These are phyloP conservation scores for Phallusia fumigata DNA, from an alignment of 23 tunicate species.

Conservation along the genomic window DNA sequence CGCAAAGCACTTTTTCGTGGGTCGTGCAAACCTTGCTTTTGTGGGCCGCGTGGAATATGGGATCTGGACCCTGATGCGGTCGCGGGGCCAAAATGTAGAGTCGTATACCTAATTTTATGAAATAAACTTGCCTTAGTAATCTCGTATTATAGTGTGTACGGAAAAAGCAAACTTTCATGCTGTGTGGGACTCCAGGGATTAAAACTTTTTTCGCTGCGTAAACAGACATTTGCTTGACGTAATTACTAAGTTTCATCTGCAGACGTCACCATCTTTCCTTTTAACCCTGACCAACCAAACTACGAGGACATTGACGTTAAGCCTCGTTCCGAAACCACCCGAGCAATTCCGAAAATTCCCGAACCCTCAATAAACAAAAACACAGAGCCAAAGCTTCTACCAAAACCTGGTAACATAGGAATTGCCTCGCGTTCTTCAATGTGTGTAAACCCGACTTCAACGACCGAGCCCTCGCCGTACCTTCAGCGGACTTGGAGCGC, in stretches of 20 bases:
- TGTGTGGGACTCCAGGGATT: no score
- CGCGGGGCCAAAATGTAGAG: no score
- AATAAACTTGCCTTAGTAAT: no score
- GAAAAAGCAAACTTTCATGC: no score
- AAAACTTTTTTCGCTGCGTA: neutral
- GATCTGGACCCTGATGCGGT: no score
- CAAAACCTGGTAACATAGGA: neutral
- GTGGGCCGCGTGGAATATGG: no score
- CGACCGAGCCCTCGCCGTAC: conserved; percentile 3
- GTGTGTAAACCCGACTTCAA: neutral
- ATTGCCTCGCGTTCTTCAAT: neutral
- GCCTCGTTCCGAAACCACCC: neutral
- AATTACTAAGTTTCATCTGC: no score
- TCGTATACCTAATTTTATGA: no score
- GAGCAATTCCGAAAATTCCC: neutral
- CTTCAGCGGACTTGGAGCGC: conserved; percentile 21
- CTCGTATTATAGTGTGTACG: no score
- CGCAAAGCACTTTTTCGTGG: no score
- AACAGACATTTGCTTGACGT: neutral
- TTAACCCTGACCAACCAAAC: conserved; percentile 4
- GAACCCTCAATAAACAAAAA: neutral
- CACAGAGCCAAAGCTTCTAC: neutral
- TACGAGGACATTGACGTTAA: neutral
- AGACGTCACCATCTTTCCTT: neutral
- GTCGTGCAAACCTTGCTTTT: no score